A percentile compares a stretch with the other conserved stretches of the same genome.
Conservation (phyloP, 2,888 invertebrate species). For the Hedya salicella region DNA sequence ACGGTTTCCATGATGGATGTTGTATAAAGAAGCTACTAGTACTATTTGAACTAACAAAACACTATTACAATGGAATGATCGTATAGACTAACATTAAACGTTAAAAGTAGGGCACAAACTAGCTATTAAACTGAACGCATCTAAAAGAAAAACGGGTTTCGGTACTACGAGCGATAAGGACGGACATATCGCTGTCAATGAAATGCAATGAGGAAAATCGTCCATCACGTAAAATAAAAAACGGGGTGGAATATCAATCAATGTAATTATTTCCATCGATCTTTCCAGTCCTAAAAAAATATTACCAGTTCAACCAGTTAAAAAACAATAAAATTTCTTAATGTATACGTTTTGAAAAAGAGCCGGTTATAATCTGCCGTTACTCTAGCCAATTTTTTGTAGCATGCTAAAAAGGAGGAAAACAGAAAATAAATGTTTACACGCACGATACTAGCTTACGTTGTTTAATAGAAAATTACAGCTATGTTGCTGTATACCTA, state of each 20-base stretch:
- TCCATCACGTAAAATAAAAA: constrained; percentile 9
- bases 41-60: neutral
- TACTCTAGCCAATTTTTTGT: neutral
- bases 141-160: constrained; percentile 42
- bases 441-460: too few species aligned
- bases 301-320: constrained; percentile 7
- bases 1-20: neutral
- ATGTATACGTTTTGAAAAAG: neutral
- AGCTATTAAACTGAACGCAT: constrained; percentile 25
- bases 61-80: constrained; percentile 22
- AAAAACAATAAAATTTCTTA: constrained; percentile 14
- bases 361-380: neutral
- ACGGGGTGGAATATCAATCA: constrained; percentile 29
- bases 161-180: constrained; percentile 53
- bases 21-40: neutral
- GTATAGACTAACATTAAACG: constrained; percentile 25
- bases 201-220: constrained; percentile 69
- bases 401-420: constrained; percentile 6
- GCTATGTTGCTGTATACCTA: too few species aligned
- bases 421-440: neutral
- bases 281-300: constrained; percentile 17
- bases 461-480: too few species aligned
- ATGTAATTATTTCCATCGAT: constrained; percentile 31
- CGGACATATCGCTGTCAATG: constrained; percentile 52
- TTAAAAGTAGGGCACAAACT: constrained; percentile 36